A percentile compares a stretch with the other conserved stretches of the same genome.
These are phyloP conservation scores for Holcopasites calliopsidis DNA, from an alignment of 1,140 invertebrate species.

Conservation along the genomic window DNA sequence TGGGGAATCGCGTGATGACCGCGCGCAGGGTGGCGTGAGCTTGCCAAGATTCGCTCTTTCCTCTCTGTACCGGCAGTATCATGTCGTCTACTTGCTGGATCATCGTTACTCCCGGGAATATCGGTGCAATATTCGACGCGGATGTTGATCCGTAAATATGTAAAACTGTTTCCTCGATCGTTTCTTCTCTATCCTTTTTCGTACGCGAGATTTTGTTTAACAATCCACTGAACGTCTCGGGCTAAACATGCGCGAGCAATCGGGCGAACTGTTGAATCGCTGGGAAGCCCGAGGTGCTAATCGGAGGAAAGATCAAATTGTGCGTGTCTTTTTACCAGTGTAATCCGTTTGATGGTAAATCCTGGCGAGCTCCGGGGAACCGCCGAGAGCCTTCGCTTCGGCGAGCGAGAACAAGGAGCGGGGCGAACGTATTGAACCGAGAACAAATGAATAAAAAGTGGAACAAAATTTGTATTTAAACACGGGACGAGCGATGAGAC, in stretches of 20 bases:
- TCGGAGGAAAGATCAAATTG: background rate
- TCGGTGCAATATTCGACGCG: background rate
- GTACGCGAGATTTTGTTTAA: background rate
- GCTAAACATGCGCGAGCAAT: constrained; percentile 1
- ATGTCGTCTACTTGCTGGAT: background rate
- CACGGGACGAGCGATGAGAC: constrained; percentile 49
- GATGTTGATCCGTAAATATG: constrained; percentile 36
- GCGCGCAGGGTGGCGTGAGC: background rate
- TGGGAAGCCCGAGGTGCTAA: background rate
- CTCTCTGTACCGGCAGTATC: background rate
- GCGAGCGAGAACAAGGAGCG: background rate
- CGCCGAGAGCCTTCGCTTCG: constrained; percentile 1
- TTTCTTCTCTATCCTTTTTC: background rate
- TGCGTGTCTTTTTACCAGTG: background rate
- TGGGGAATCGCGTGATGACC: background rate
- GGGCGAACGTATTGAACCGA: background rate
- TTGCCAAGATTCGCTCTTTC: constrained; percentile 45
- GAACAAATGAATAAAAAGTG: constrained; percentile 23
- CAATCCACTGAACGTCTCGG: constrained; percentile 11
- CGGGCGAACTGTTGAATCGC: constrained; percentile 7
- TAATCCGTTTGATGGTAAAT: constrained; percentile 27
- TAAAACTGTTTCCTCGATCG: constrained; percentile 26
- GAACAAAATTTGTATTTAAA: constrained; percentile 5
- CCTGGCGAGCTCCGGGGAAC: constrained; percentile 33
- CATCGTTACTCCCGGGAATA: background rate